A percentile compares a stretch with the other conserved stretches of the same genome.
Evolutionary conservation across 1,140 invertebrate species (phyloP).

Genomic region (Achroia grisella): DNA sequence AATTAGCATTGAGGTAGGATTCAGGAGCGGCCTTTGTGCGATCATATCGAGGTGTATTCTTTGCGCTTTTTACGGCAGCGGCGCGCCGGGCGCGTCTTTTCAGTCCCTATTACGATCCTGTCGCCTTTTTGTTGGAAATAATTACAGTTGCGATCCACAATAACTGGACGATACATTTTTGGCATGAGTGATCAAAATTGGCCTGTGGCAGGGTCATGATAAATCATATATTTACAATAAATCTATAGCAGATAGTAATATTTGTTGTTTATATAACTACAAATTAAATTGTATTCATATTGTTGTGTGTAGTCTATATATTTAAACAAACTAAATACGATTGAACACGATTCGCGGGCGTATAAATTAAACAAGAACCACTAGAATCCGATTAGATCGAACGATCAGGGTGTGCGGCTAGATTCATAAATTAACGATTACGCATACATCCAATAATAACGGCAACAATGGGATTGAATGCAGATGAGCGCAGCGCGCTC

Average conservation of each 20-base stretch:
- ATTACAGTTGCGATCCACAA: conserved; percentile 45
- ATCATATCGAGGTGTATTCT: conserved; percentile 73
- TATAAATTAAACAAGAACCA: conserved; percentile 5
- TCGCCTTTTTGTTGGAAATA: conserved; percentile 63
- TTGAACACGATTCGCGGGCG: not conserved
- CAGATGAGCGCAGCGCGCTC: conserved; percentile 55
- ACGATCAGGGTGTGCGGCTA: conserved; percentile 22
- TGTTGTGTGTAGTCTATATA: too few relatives aligned
- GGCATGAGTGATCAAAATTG: conserved; percentile 7
- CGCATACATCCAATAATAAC: conserved; percentile 60
- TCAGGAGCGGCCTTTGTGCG: conserved; percentile 70
- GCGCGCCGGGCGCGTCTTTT: conserved; percentile 43
- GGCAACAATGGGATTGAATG: conserved; percentile 71
- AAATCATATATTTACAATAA: too few relatives aligned
- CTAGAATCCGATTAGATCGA: conserved; percentile 33
- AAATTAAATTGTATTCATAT: too few relatives aligned
- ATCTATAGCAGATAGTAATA: too few relatives aligned
- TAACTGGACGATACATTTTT: conserved; percentile 24
- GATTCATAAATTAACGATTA: conserved; percentile 67
- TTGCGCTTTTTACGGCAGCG: conserved; percentile 68
- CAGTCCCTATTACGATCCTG: conserved; percentile 56
- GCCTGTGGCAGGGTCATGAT: not conserved
- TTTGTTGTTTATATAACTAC: too few relatives aligned
- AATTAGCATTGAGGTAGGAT: conserved; percentile 72
- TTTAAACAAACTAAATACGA: too few relatives aligned